phyloP scores from a whole-genome alignment of 2,888 invertebrate genomes.

The Deilephila porcellus region DNA sequence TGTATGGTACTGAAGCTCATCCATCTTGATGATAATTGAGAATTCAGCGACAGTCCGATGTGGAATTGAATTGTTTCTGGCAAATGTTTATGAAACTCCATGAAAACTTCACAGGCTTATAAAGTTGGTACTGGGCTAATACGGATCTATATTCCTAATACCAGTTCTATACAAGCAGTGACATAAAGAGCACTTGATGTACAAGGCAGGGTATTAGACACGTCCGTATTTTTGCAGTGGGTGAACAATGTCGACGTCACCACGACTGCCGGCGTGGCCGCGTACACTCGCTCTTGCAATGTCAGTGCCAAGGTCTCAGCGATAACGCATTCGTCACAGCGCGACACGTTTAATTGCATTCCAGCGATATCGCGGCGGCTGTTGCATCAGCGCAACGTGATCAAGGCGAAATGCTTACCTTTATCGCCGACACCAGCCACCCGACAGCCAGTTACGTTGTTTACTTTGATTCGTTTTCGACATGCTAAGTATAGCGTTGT shows the following conservation, averaged over 20 bases:
- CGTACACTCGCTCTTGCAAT: slow-evolving; percentile 48
- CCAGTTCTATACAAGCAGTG: no score
- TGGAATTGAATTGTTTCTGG: no score
- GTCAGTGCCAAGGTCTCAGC: slow-evolving; percentile 78
- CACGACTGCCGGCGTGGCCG: slow-evolving; percentile 14
- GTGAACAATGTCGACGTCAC: slow-evolving; percentile 19
- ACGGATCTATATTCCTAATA: no score
- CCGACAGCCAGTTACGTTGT: slow-evolving; percentile 41
- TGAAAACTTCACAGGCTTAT: no score
- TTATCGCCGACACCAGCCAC: slow-evolving; percentile 35
- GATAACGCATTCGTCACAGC: slow-evolving; percentile 76
- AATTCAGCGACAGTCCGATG: no score
- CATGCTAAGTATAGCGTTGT: slow-evolving; percentile 36
- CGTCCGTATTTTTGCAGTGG: neutral
- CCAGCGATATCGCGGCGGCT: slow-evolving; percentile 64
- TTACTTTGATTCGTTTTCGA: slow-evolving; percentile 36
- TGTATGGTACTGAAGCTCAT: no score
- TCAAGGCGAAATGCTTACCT: slow-evolving; percentile 50
- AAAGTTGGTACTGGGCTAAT: no score
- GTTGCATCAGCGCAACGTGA: slow-evolving; percentile 75
- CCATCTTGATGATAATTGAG: no score
- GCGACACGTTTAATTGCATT: slow-evolving; percentile 76
- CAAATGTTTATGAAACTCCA: no score
- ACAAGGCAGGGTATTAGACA: neutral
- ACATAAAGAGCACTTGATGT: neutral